phyloP scores from a whole-genome alignment of 2,113 vertebrate species.

The Neodon shergylaensis region DNA sequence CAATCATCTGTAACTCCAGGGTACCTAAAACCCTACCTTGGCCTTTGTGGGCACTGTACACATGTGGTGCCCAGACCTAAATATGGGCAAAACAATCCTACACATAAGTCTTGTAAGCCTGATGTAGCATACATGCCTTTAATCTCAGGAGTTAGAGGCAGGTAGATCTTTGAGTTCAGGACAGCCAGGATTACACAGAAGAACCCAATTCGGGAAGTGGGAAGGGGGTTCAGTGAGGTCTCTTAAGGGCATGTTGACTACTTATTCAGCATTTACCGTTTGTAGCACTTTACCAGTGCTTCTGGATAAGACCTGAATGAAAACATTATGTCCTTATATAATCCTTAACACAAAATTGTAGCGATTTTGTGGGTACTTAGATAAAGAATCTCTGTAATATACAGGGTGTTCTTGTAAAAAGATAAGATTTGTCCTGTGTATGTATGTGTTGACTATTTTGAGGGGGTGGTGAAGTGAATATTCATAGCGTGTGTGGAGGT shows the following conservation, averaged over 20 bases:
- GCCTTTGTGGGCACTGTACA: too few relatives aligned
- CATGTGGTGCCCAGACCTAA: too few relatives aligned
- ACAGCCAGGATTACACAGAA: neutral
- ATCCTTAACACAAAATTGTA: neutral
- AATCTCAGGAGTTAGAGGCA: too few relatives aligned
- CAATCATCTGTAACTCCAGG: neutral
- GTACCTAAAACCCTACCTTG: too few relatives aligned
- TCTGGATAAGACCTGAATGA: neutral
- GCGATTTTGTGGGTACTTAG: neutral
- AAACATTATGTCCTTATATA: neutral
- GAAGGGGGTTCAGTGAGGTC: neutral
- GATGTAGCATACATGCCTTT: too few relatives aligned
- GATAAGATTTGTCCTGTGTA: neutral
- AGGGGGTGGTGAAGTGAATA: neutral
- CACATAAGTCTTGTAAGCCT: too few relatives aligned
- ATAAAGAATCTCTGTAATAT: neutral
- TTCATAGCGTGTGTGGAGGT: neutral
- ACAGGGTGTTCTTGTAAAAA: neutral
- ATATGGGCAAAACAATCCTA: too few relatives aligned
- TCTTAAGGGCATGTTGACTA: neutral
- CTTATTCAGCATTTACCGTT: neutral
- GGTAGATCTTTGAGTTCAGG: too few relatives aligned
- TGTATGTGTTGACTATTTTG: neutral
- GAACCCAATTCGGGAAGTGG: too few relatives aligned
- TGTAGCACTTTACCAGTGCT: neutral